phyloP scores from a whole-genome alignment of 2,797 vertebrate genomes.

The Hippoglossus hippoglossus region DNA sequence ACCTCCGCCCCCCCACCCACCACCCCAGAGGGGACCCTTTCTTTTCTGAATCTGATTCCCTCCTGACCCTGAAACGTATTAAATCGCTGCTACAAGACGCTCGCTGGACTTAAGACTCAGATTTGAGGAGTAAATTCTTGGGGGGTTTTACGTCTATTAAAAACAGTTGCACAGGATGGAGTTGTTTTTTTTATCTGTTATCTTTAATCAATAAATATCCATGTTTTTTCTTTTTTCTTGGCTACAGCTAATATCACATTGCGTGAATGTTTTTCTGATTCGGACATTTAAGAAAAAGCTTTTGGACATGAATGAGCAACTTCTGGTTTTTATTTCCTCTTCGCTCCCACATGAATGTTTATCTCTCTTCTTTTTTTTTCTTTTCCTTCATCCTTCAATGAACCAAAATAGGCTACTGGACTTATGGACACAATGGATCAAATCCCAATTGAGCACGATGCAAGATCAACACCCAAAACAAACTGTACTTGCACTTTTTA shows the following conservation, averaged over 20 bases:
- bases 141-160: constrained; percentile 26
- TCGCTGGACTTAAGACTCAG: constrained; percentile 24
- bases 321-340: constrained; percentile 32
- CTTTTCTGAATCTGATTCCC: constrained; percentile 37
- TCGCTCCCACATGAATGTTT: constrained; percentile 17
- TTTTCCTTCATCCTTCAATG: not conserved
- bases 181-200: constrained; percentile 31
- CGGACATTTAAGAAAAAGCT: constrained; percentile 60
- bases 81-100: constrained; percentile 22
- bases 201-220: too few species aligned
- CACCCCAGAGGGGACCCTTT: constrained; percentile 10
- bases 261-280: constrained; percentile 33
- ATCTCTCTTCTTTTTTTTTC: not conserved
- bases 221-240: constrained; percentile 3
- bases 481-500: not conserved
- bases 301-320: constrained; percentile 15
- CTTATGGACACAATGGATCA: constrained; percentile 42
- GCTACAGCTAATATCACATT: constrained; percentile 50
- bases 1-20: not conserved
- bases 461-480: constrained; percentile 31
- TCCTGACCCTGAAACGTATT: constrained; percentile 46
- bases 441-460: constrained; percentile 27
- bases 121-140: constrained; percentile 24
- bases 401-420: constrained; percentile 31
- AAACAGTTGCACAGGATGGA: constrained; percentile 24